Evolutionary conservation across 2,888 invertebrate species (phyloP), one percentile per base, ranked within the genome.

Genomic region (Strigamia transsilvanica): DNA sequence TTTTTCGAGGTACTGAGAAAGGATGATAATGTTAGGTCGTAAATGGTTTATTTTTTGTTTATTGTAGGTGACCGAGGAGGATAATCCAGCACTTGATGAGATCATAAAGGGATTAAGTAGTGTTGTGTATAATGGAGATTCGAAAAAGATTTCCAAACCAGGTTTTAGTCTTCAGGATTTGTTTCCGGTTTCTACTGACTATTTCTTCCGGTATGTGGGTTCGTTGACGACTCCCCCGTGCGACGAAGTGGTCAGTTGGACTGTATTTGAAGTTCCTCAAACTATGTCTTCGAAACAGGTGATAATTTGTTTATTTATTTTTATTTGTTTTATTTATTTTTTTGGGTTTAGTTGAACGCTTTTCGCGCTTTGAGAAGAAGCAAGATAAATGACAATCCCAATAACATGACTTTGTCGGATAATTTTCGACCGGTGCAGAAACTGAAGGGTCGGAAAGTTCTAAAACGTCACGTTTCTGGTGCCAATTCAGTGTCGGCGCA

Each of bases 221-320:
- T 56, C 56, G 4, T 56, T 56, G 9, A 56, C 56, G 3, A 56
- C 56, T 6, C 56, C 56, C n/a, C 56, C 56, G 18, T 56, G 56
- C 18, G 9, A 56, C 18, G 56, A 56, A 18, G 18, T 56, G n/a
- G 56, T 56, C n/a, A 18, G 6, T n/a, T 56, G 56, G 56, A 56
- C 56, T 6, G 56, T 56, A 6, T 56, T 56, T 56, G 56, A 56
- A 56, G 56, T 56, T 56, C 56, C 56, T 56, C 56, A 56, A 56
- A 21, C 21, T 9, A 18, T 56, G 0, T 56, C 56, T 7, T 18
- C 5, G 4, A 56, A 56, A 5, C 56, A 56, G 56, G 56, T 56
- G 21, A 56, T 10, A 38, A 9, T 38, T 38, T 34, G 7, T 34
- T 34, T 34, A 5, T 34, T 34, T 34, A 5, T 34, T 34, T 34